phyloP scores from a whole-genome alignment of 1,140 invertebrate genomes.

The Brevipalpus yothersi region DNA sequence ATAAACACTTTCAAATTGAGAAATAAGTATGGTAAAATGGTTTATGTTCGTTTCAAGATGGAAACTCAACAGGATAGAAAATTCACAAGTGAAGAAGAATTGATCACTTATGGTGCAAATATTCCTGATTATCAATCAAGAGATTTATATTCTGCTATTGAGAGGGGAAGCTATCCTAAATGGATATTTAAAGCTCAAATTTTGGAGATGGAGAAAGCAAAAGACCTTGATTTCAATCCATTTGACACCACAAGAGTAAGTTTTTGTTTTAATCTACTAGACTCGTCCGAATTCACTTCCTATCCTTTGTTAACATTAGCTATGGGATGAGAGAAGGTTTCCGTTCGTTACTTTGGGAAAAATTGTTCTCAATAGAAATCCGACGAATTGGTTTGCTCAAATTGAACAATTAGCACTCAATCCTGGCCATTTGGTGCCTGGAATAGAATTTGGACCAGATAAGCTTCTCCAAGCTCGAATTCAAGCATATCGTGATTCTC shows the following conservation, averaged over 20 bases:
- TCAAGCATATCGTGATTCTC: slow-evolving; percentile 81
- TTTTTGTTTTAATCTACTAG: not conserved
- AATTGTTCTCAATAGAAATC: slow-evolving; percentile 61
- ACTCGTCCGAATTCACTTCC: not conserved
- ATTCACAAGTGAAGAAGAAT: slow-evolving; percentile 44
- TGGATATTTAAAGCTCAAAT: slow-evolving; percentile 44
- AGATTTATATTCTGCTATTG: slow-evolving; percentile 76
- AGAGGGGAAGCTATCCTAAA: slow-evolving; percentile 43
- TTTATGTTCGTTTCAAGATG: slow-evolving; percentile 68
- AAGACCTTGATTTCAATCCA: slow-evolving; percentile 48
- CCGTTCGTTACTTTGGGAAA: slow-evolving; percentile 74
- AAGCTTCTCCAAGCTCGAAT: slow-evolving; percentile 83
- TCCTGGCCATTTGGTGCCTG: slow-evolving; percentile 65
- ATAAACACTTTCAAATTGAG: slow-evolving; percentile 85
- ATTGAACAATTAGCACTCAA: slow-evolving; percentile 82
- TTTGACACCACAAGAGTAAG: slow-evolving; percentile 66
- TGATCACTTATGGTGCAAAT: slow-evolving; percentile 34
- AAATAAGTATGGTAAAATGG: slow-evolving; percentile 43
- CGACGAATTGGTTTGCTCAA: slow-evolving; percentile 70
- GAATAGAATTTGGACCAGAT: slow-evolving; percentile 76
- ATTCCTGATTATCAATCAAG: slow-evolving; percentile 68
- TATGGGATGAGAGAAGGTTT: slow-evolving; percentile 70
- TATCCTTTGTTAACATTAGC: slow-evolving; percentile 15
- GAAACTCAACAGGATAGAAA: slow-evolving; percentile 69
- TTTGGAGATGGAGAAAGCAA: slow-evolving; percentile 30